Evolutionary conservation across 2,113 vertebrate genomes (phyloP).

Genomic region (Heteronetta atricapilla): DNA sequence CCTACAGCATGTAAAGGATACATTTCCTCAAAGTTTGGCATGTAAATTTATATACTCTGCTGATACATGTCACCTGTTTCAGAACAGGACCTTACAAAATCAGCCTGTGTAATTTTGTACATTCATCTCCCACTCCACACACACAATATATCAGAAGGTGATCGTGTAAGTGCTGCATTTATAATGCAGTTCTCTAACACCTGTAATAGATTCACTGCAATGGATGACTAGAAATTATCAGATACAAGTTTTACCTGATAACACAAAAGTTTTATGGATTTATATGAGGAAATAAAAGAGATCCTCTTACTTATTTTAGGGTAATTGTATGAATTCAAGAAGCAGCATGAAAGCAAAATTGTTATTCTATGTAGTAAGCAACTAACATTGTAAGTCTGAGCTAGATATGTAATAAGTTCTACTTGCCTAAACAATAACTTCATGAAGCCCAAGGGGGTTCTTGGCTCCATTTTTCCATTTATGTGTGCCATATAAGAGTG

Average conservation of each 20-base stretch:
- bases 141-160: conserved; percentile 22
- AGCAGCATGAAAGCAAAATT: conserved; percentile 25
- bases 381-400: conserved; percentile 6
- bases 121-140: conserved; percentile 23
- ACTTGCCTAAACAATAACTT: neutral
- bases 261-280: neutral
- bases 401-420: conserved; percentile 7
- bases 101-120: conserved; percentile 13
- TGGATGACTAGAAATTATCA: neutral
- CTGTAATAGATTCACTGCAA: conserved; percentile 21
- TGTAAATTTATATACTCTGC: neutral
- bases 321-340: conserved; percentile 64
- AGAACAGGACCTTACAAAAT: conserved; percentile 18
- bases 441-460: neutral
- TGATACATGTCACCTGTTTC: conserved; percentile 25
- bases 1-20: conserved; percentile 9
- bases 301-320: neutral
- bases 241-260: neutral
- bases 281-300: neutral
- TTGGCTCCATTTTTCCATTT: neutral
- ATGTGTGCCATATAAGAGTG: neutral
- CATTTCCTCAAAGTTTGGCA: neutral
- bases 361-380: conserved; percentile 48
- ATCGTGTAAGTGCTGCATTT: neutral
- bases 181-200: conserved; percentile 26